These are phyloP conservation scores for Drosophila baimaii DNA, from an alignment of 1,140 invertebrate genomes.

Conservation along the genomic window DNA sequence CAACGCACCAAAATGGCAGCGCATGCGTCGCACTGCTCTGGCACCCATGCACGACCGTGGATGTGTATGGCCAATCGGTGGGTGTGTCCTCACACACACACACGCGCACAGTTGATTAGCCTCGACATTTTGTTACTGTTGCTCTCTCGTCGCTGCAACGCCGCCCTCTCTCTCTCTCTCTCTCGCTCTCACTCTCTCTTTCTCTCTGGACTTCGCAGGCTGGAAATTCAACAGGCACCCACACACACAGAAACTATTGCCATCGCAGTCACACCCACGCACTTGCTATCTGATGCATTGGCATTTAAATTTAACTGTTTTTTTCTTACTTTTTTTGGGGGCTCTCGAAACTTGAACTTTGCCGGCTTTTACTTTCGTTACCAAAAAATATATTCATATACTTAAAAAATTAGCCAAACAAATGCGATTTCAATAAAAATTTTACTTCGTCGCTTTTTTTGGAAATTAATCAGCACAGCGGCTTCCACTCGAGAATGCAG, in stretches of 20 bases:
- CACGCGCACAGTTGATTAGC: constrained; percentile 67
- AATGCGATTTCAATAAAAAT: constrained; percentile 6
- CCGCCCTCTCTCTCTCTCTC: constrained; percentile 15
- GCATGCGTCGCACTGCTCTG: constrained; percentile 61
- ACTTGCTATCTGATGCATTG: constrained; percentile 14
- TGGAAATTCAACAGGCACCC: constrained; percentile 72
- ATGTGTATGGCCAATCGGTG: constrained; percentile 62
- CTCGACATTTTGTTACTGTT: constrained; percentile 73
- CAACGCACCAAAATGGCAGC: constrained; percentile 42
- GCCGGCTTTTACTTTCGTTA: constrained; percentile 59
- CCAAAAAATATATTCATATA: neutral
- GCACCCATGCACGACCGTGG: constrained; percentile 75
- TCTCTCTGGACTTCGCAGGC: constrained; percentile 1
- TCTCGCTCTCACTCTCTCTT: constrained; percentile 5
- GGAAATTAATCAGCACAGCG: constrained; percentile 28
- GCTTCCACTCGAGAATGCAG: constrained; percentile 48
- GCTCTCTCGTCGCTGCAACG: constrained; percentile 11
- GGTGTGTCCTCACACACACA: constrained; percentile 52
- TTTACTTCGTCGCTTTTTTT: neutral
- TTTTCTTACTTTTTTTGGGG: neutral
- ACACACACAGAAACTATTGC: constrained; percentile 36
- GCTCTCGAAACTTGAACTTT: constrained; percentile 20
- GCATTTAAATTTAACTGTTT: constrained; percentile 20
- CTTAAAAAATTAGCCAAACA: constrained; percentile 18
- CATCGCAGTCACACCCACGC: constrained; percentile 11